Evolutionary conservation across 2,888 invertebrate species (phyloP).

Genomic region (Nephrocerus scutellatus): DNA sequence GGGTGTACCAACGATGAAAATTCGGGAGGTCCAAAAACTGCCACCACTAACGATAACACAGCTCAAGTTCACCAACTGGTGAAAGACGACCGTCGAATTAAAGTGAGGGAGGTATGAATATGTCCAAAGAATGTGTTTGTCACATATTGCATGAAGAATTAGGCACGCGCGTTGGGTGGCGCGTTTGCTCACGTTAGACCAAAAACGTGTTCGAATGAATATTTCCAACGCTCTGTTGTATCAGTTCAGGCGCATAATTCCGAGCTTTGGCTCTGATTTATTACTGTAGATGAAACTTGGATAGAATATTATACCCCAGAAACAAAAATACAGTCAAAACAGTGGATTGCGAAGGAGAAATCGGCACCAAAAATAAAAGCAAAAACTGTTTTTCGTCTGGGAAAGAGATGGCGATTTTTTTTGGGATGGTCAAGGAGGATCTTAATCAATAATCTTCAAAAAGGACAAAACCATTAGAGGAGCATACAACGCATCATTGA

Average conservation of each 20-base stretch:
- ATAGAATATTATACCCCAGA: conserved; percentile 1
- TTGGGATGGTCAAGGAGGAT: conserved; percentile 2
- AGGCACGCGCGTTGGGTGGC: too few species aligned
- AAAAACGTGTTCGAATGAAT: too few species aligned
- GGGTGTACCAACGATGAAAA: conserved; percentile 11
- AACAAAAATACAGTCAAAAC: too few species aligned
- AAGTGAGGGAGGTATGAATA: too few species aligned
- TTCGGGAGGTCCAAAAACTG: conserved; percentile 9
- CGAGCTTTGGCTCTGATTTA: conserved; percentile 1
- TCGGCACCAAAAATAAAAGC: not conserved
- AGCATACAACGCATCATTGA: conserved; percentile 21
- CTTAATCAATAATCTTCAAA: conserved; percentile 11
- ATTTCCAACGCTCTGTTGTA: conserved; percentile 35
- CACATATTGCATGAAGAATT: too few species aligned
- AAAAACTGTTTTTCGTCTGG: too few species aligned
- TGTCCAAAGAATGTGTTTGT: too few species aligned
- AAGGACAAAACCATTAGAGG: conserved; percentile 15
- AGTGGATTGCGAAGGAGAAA: conserved; percentile 2
- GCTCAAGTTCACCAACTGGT: conserved; percentile 30
- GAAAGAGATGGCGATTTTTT: conserved; percentile 2
- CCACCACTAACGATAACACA: conserved; percentile 7
- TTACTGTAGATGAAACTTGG: conserved; percentile 2
- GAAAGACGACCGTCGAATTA: conserved; percentile 31
- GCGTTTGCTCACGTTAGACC: too few species aligned
- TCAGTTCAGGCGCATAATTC: too few species aligned